Base-by-base conservation (phyloP, 2,797 vertebrate species). In the Psittacula echo region DNA sequence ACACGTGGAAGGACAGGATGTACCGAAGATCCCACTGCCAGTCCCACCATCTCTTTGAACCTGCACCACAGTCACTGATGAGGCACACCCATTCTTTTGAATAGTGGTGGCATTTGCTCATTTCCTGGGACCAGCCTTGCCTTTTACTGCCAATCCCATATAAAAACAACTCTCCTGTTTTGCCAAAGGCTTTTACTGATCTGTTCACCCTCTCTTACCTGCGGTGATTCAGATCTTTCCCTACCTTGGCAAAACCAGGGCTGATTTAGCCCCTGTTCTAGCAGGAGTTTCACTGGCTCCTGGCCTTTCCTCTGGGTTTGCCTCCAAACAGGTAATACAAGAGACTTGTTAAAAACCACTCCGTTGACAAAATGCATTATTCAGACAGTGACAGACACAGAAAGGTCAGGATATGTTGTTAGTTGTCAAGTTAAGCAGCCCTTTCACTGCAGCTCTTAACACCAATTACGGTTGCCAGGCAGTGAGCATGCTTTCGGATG, bases 391-490 rank as follows among this genome's bases (percentile, higher is more conserved):
- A 85, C 72, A 90, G 93, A 87, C 56, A 23, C 44, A n/a, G 86
- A 80, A 76, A 85, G 78, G 88, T 32, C 44, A 1, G 47, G 21
- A 8, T 51, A 20, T 50, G 81, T n/a, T 87, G 84, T 64, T 73
- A 77, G 22, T 41, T 90, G 86, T 87, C 93, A 82, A 39, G 70
- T 76, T 42, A 79, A 95, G 74, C 77, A 75, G 54, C 86, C 85
- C 90, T 82, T 95, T 76, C 74, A 10, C 80, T 44, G 83, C 24
- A 62, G 71, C 84, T 88, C 51, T 94, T 82, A 82, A 85, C 90
- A 92, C 77, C 77, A 70, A 70, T 89, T 89, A 80, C 0, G 5
- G 90, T 82, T 95, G 88, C 95, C 94, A 93, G 88, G 94, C 94
- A 51, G 73, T 64, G 77, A 95, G 82, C 87, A 44, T 91, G 91